Conservation (phyloP, 2,888 invertebrate genomes). For the Scelioninae gen. 2 region DNA sequence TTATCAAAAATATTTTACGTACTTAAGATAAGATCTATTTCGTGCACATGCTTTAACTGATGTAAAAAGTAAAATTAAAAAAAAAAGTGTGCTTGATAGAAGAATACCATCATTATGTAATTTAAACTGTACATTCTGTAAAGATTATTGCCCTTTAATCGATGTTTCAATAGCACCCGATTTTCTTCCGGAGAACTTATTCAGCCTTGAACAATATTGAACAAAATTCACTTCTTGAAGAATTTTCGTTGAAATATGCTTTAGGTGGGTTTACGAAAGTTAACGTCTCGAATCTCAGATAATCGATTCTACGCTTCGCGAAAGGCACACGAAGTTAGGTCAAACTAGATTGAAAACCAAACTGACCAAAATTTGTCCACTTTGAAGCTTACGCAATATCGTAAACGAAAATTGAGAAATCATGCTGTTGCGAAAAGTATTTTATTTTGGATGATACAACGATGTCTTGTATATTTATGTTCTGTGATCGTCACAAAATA, state of each 20-base stretch:
- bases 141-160: constrained; percentile 29
- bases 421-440: not conserved
- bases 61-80: too few species aligned
- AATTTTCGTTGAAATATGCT: constrained; percentile 43
- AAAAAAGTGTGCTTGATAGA: not conserved
- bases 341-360: constrained; percentile 31
- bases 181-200: constrained; percentile 12
- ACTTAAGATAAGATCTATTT: too few species aligned
- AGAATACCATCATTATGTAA: too few species aligned
- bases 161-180: constrained; percentile 28
- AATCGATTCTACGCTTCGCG: constrained; percentile 35
- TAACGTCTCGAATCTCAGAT: constrained; percentile 41
- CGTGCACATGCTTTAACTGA: too few species aligned
- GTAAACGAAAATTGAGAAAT: constrained; percentile 16
- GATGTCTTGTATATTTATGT: not conserved
- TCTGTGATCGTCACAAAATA: too few species aligned
- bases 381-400: constrained; percentile 23
- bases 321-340: constrained; percentile 32
- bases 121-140: constrained; percentile 12
- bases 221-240: constrained; percentile 28
- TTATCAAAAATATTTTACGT: too few species aligned
- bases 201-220: constrained; percentile 36
- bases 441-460: not conserved
- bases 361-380: constrained; percentile 31
- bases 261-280: constrained; percentile 30